Evolutionary conservation across 1,140 invertebrate species (phyloP), one percentile per base, ranked within the genome.

Genomic region (Anastrepha ludens): DNA sequence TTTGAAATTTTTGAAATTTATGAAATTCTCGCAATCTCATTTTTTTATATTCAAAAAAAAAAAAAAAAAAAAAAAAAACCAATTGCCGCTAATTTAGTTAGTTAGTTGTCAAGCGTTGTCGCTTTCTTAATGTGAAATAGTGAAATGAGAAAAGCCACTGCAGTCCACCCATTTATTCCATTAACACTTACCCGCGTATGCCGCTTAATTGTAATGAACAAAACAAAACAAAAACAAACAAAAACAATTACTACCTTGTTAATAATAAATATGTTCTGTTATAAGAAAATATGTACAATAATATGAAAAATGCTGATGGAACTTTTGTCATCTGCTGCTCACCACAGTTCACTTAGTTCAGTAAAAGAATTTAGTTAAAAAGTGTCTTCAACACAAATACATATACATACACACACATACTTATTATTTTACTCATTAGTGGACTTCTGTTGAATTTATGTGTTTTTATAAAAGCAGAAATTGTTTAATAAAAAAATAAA

Each of bases 371-470:
- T 47, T 29, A 29, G 67, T 74, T 15, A 44, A 11, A 13, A 47
- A 74, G 39, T 74, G 41, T 17, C 41, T 47, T 47, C 44, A 47
- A 74, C 5, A 47, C 67, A 44, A 20, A 67, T 29, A 39, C 17
- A 67, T 67, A 67, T 67, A 39, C 4, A 81, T 81, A 55, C 50
- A 55, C 50, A 58, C 29, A 81, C 44, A n/a, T 58, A 74, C 39
- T 44, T 74, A 44, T 55, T 47, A 17, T 74, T 81, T 55, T 81
- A 55, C 44, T 81, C n/a, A 58, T 81, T 81, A 81, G 17, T 81
- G 55, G n/a, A 58, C 47, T 81, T 81, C 74, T 81, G 74, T 81
- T 81, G 74, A 81, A 58, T 62, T 62, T 62, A 62, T 62, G 15
- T 81, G 74, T 81, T 17, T 78, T 78, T 78, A 50, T 20, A 78